Evolutionary conservation across 2,113 vertebrate genomes (phyloP).

Genomic region (Festucalex cinctus): DNA sequence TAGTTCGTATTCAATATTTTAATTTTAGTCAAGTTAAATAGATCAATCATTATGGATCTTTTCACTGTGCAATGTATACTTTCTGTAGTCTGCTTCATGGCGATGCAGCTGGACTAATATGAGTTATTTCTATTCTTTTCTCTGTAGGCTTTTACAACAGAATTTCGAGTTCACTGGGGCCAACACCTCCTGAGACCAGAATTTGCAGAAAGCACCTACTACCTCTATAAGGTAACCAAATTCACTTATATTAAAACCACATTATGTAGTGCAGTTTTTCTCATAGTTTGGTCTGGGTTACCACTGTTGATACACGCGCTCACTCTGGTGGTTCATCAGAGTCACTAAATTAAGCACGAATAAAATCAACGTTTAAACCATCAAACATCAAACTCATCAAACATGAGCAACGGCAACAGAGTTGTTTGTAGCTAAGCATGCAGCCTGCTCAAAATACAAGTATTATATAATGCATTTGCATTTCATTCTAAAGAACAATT

Average conservation of each 20-base stretch:
- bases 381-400: background rate
- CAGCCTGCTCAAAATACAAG: background rate
- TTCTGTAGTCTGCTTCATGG: no score
- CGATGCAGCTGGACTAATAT: background rate
- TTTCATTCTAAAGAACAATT: background rate
- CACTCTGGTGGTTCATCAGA: no score
- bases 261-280: background rate
- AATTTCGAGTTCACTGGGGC: constrained; percentile 97
- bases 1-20: no score
- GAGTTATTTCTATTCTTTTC: background rate
- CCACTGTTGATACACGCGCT: no score
- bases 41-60: no score
- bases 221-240: constrained; percentile 87
- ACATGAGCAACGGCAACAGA: background rate
- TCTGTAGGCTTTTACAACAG: constrained; percentile 93
- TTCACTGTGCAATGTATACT: no score
- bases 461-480: background rate
- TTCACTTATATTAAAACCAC: background rate
- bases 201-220: constrained; percentile 99
- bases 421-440: background rate
- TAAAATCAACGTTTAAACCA: background rate
- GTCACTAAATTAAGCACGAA: background rate
- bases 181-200: constrained; percentile 96
- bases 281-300: no score
- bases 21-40: no score